phyloP scores from a whole-genome alignment of 2,888 invertebrate species.

The Alloscopus bannaensis region DNA sequence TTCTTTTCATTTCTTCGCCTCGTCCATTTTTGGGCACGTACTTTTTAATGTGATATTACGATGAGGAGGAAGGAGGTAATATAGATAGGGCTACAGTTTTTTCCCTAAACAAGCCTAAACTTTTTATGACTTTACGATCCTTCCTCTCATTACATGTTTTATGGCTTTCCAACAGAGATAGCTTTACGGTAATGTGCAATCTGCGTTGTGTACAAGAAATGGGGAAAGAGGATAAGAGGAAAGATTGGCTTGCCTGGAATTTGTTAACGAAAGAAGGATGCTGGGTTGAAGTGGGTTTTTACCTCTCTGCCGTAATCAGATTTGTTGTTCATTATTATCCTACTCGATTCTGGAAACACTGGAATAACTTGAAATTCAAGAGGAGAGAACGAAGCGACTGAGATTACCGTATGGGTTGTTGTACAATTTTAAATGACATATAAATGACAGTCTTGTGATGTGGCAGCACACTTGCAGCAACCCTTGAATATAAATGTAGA shows the following conservation, averaged over 20 bases:
- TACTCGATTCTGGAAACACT: conserved; percentile 18
- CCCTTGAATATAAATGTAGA: no score
- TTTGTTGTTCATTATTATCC: conserved; percentile 11
- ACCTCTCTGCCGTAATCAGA: neutral
- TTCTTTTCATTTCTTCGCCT: conserved; percentile 13
- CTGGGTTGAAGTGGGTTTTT: conserved; percentile 7
- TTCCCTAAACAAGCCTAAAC: no score
- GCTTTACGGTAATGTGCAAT: no score
- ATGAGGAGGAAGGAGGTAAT: conserved; percentile 30
- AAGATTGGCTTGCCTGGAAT: neutral
- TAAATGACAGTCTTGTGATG: no score
- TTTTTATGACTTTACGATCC: conserved; percentile 50
- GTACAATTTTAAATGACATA: neutral
- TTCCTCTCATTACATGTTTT: conserved; percentile 41
- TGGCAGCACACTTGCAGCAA: no score
- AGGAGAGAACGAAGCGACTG: neutral
- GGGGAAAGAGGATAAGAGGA: conserved; percentile 15
- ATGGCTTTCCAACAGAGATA: conserved; percentile 15
- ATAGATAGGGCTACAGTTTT: no score
- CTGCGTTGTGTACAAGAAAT: no score
- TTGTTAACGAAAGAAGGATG: neutral
- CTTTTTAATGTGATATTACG: conserved; percentile 11
- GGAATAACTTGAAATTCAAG: conserved; percentile 22
- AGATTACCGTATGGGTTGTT: neutral
- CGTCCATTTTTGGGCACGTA: conserved; percentile 46